Evolutionary conservation across 2,113 vertebrate genomes (phyloP), one percentile per base, ranked within the genome.

Genomic region (Brachyhypopomus occidentalis): DNA sequence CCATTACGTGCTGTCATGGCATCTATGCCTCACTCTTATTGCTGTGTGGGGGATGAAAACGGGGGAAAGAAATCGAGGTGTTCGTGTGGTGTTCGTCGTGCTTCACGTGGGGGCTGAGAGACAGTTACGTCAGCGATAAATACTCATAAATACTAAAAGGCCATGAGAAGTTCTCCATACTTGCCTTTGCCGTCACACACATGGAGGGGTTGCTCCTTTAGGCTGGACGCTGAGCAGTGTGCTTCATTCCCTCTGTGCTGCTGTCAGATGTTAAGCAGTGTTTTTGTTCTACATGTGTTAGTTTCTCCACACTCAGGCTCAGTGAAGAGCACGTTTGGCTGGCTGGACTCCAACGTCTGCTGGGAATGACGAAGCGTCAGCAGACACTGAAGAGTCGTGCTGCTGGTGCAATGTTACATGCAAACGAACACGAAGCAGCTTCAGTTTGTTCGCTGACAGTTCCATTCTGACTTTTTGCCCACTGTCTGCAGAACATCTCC

Each of bases 381-480:
- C 6, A 22, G 58, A 70, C 45, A 30, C 19, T 41, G 60, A 27
- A 64, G 27, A 48, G 48, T 67, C 59, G 56, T 75, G 60, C 22
- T 59, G 36, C 34, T 75, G 27, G 64, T 67, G 30, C 36, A 36
- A 30, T 8, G 41, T 71, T 60, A 12, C 73, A 77, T 71, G 73
- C 73, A 60, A 76, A 77, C 76, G 48, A 62, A 34, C 62, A 62
- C 63, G 66, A 71, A 69, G 55, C 76, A 66, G 58, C 14, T 14
- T 77, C 58, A 52, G 77, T 30, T 60, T 52, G 55, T 59, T 16
- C 55, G 2, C 20, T 60, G 20, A 70, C 27, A 75, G n/a, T 75
- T 75, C 14, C 52, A 75, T 4, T n/a, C 52, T 20, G 34, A 36
- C 45, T 74, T 20, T 63, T 72, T 23, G 19, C 16, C 25, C 12